These are phyloP conservation scores for Melipona bicolor DNA, from an alignment of 2,888 invertebrate species.

Conservation along the genomic window DNA sequence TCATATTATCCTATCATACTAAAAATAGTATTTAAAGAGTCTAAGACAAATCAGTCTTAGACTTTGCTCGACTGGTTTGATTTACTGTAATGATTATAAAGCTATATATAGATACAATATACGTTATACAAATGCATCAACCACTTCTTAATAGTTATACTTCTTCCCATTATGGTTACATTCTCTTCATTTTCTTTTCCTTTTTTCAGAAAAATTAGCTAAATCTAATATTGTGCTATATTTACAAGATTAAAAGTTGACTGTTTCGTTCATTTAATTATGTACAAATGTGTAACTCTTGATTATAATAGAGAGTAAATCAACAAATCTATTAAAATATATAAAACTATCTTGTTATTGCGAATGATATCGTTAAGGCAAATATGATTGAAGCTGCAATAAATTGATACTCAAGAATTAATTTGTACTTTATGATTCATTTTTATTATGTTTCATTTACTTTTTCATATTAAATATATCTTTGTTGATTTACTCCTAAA, in stretches of 20 bases:
- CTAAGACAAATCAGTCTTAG: slow-evolving; percentile 58
- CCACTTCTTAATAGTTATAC: slow-evolving; percentile 59
- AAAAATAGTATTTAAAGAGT: slow-evolving; percentile 68
- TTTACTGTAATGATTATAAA: slow-evolving; percentile 67
- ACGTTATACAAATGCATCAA: slow-evolving; percentile 70
- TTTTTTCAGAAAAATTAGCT: slow-evolving; percentile 37
- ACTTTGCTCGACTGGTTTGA: slow-evolving; percentile 69
- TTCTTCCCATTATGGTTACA: slow-evolving; percentile 39
- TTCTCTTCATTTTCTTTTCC: slow-evolving; percentile 3
- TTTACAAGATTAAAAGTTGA: slow-evolving; percentile 63
- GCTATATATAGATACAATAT: slow-evolving; percentile 63
- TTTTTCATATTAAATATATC: slow-evolving; percentile 52
- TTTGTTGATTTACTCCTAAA: slow-evolving; percentile 52
- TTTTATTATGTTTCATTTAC: slow-evolving; percentile 49
- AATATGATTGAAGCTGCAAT: slow-evolving; percentile 43
- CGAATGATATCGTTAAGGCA: slow-evolving; percentile 45
- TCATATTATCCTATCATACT: slow-evolving; percentile 61
- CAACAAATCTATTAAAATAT: slow-evolving; percentile 60
- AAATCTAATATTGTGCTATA: slow-evolving; percentile 63
- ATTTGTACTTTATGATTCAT: slow-evolving; percentile 63
- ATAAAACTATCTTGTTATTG: slow-evolving; percentile 44
- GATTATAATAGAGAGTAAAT: slow-evolving; percentile 54
- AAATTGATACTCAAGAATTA: slow-evolving; percentile 49
- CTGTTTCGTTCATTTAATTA: slow-evolving; percentile 44
- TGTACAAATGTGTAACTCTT: slow-evolving; percentile 53